These are phyloP conservation scores for Zonotrichia leucophrys DNA, from an alignment of 2,113 vertebrate genomes.

Conservation along the genomic window DNA sequence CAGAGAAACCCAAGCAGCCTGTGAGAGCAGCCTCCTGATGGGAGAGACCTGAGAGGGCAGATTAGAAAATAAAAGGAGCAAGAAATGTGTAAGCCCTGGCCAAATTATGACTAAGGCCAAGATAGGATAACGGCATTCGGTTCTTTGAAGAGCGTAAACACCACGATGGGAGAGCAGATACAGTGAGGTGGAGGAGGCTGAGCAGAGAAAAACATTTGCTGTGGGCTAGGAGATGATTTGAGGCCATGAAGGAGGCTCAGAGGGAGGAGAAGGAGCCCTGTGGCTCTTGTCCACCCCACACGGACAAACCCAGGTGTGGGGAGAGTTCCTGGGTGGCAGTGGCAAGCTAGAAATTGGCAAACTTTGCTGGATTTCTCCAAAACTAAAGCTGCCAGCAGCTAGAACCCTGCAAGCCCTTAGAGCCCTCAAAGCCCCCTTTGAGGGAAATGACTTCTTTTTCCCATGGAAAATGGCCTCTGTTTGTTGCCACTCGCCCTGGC, in stretches of 20 bases:
- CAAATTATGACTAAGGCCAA: conserved; percentile 46
- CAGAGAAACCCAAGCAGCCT: conserved; percentile 33
- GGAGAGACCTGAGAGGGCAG: conserved; percentile 32
- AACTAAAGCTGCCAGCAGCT: no score
- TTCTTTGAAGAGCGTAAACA: conserved; percentile 44
- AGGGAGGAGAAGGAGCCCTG: background rate
- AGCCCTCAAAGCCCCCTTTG: no score
- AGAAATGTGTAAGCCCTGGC: background rate
- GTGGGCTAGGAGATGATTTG: background rate
- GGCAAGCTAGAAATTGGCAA: no score
- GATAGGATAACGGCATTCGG: background rate
- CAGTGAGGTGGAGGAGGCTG: background rate
- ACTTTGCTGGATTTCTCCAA: no score
- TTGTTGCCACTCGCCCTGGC: no score
- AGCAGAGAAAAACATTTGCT: background rate
- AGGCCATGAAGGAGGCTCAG: background rate
- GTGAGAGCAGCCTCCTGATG: background rate
- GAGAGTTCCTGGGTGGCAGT: rapidly evolving
- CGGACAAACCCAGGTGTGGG: rapidly evolving
- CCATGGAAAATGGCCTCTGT: no score
- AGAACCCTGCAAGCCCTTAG: no score
- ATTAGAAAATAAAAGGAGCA: conserved; percentile 39
- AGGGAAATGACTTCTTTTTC: no score
- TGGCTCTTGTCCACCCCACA: background rate
- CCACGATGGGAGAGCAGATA: conserved; percentile 19